Evolutionary conservation across 2,888 invertebrate genomes (phyloP), one percentile per base, ranked within the genome.

Genomic region (Creontiades dilutus): DNA sequence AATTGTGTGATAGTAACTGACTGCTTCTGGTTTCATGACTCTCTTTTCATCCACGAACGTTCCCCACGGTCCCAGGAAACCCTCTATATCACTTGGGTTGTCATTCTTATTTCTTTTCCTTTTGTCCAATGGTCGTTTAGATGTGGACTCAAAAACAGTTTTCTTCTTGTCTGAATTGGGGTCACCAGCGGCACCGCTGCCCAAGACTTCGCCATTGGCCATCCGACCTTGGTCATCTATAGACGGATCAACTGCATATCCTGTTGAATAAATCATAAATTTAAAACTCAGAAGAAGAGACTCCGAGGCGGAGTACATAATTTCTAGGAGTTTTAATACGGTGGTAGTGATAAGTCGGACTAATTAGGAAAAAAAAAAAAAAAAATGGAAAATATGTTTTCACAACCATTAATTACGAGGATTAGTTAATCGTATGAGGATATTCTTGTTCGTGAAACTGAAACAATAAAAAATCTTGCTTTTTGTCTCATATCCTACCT

Each of bases 51-150:
- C 98, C 12, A 96, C 95, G 93, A 95, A 99, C 88, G 97, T 97
- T 90, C 98, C 99, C 99, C 99, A 99, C 0, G 99, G 99, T 0
- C 99, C 99, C 0, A 98, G 94, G 93, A 99, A 99, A 0, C 99
- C 99, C 75, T 97, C 98, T 28, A 99, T 95, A 94, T 99, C 99
- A 23, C 96, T 95, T 0, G 99, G 96, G 92, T 98, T 96, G 92
- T 97, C 96, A 94, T 99, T 99, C 93, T 96, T 96, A 89, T 96
- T 95, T 91, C 98, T 94, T 93, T 98, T 99, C 92, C 97, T 95
- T 92, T 96, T 96, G 92, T 96, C 97, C 0, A 96, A 93, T 0
- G 96, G 95, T 91, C 97, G 94, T 90, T 95, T 94, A 92, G 95
- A 95, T 90, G 97, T 95, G 76, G 95, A 95, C 93, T 99, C 99